Evolutionary conservation across 1,140 invertebrate genomes (phyloP), one percentile per base, ranked within the genome.

Genomic region (Matsumurasca onukii): DNA sequence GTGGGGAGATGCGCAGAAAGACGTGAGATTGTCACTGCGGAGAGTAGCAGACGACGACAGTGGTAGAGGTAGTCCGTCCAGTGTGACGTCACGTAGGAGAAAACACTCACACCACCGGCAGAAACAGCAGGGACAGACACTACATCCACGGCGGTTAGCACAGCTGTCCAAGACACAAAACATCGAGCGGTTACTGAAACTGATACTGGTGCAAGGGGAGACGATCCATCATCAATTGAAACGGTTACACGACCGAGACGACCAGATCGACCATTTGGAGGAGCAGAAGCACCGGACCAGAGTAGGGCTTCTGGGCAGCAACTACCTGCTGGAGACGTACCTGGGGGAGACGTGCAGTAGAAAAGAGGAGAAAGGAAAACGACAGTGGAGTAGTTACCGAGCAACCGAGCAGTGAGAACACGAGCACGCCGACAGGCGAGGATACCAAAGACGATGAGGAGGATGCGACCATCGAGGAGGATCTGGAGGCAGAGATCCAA

Each of bases 321-420:
- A 94, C 78, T 94, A 94, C 77, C 82, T 94, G 20, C 82, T 93
- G 1, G 88, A 93, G 76, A 88, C 91, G 0, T 94, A 93, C 75
- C 79, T 93, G 1, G 83, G 84, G 3, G 80, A 79, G 73, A 78
- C 68, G 29, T 55, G 9, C 17, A 45, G 29, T 25, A 62, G 68
- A 9, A 49, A 67, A 12, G 65, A 72, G 30, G 64, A 71, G 30
- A 49, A n/a, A 70, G 24, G 71, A 67, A 31, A 66, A 66, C 49
- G 69, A 71, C 48, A 71, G 70, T 45, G 70, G 67, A 2, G 67
- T 70, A 29, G 67, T 69, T 0, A 71, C 67, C 22, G 70, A 69
- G 31, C 45, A 61, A 25, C 68, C 68, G 20, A 59, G 45, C 12
- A 68, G 64, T 30, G 71, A 73, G 61, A 71, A 63, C 25, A 64